Evolutionary conservation across 1,140 invertebrate species (phyloP).

Genomic region (Pseudomyrmex sp.): DNA sequence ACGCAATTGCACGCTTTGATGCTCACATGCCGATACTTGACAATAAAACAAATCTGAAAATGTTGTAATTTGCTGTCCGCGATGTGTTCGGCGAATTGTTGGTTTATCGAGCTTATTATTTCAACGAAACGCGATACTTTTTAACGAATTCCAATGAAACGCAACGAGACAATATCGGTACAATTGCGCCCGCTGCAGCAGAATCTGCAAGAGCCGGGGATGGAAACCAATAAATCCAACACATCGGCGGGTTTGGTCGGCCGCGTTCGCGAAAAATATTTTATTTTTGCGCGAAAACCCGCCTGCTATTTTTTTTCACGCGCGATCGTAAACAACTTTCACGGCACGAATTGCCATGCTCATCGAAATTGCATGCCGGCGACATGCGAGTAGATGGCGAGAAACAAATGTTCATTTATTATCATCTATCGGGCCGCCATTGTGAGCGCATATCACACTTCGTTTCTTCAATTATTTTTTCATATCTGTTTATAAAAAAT

Average conservation of each 20-base stretch:
- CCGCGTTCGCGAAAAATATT: constrained; percentile 66
- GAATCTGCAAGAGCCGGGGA: constrained; percentile 52
- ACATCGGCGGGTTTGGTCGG: constrained; percentile 29
- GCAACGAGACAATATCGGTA: constrained; percentile 42
- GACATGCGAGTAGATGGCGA: constrained; percentile 52
- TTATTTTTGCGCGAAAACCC: constrained; percentile 63
- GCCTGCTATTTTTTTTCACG: constrained; percentile 56
- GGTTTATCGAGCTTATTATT: constrained; percentile 30
- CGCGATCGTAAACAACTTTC: constrained; percentile 70
- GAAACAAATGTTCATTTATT: constrained; percentile 69
- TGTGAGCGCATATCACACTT: constrained; percentile 16
- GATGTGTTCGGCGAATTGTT: neutral
- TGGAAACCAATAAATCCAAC: constrained; percentile 67
- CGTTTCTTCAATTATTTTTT: constrained; percentile 27
- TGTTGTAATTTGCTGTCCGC: neutral
- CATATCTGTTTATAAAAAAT: constrained; percentile 6
- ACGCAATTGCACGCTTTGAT: neutral
- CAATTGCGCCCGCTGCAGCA: constrained; percentile 29
- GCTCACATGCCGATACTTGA: neutral
- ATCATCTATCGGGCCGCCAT: constrained; percentile 43
- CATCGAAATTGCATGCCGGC: constrained; percentile 67
- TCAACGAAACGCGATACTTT: constrained; percentile 24
- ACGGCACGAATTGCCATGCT: constrained; percentile 63
- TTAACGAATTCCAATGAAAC: constrained; percentile 44
- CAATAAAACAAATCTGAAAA: neutral